Percentiles rank a stretch among this genome's conserved stretches.
phyloP scores from a whole-genome alignment of 2,888 invertebrate species.

The Lathronympha strigana region DNA sequence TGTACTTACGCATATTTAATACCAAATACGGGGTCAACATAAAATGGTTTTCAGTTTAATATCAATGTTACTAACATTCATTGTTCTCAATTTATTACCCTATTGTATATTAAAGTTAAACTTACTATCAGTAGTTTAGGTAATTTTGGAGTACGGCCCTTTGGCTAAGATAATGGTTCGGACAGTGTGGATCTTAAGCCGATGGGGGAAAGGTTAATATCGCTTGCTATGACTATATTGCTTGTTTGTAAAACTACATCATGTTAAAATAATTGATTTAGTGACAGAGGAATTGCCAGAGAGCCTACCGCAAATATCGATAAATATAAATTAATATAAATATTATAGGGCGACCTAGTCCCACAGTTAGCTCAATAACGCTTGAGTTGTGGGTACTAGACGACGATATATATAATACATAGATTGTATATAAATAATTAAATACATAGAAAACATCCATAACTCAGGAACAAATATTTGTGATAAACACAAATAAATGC shows the following conservation, averaged over 20 bases:
- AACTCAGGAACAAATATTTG: too few species aligned
- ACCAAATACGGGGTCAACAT: too few species aligned
- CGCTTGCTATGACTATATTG: not conserved
- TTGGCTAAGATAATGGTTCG: not conserved
- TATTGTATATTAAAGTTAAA: constrained; percentile 34
- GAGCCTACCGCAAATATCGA: too few species aligned
- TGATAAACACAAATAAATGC: too few species aligned
- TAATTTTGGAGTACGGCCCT: constrained; percentile 33
- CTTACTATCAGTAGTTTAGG: constrained; percentile 32
- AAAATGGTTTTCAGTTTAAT: not conserved
- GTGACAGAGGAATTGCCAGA: not conserved
- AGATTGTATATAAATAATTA: too few species aligned
- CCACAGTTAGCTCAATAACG: too few species aligned
- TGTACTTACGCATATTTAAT: too few species aligned
- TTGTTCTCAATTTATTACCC: constrained; percentile 34
- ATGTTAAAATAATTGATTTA: constrained; percentile 3
- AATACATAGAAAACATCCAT: too few species aligned
- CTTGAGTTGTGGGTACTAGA: too few species aligned
- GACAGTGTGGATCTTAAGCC: not conserved
- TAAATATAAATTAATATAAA: too few species aligned
- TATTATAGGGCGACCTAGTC: too few species aligned
- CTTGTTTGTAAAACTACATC: not conserved
- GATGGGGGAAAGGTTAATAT: not conserved
- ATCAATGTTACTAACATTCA: not conserved
- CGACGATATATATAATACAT: too few species aligned